These are phyloP conservation scores for Poecilobothrus nobilitatus DNA, from an alignment of 2,888 invertebrate genomes.

Conservation along the genomic window DNA sequence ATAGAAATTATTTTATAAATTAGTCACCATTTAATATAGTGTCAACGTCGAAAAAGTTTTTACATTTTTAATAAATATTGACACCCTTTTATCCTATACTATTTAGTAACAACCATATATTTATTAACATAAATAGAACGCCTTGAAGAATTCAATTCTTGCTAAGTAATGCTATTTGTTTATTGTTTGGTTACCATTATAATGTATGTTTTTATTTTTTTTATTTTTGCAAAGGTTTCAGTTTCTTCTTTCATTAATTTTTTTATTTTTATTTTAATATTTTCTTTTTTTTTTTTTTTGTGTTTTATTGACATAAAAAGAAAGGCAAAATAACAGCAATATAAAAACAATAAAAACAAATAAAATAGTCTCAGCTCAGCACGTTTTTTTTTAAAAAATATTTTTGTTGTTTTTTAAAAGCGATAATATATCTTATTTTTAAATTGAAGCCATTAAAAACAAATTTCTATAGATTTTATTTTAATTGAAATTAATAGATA, in stretches of 20 bases:
- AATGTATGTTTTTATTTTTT: neutral
- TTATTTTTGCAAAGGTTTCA: neutral
- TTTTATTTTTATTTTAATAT: neutral
- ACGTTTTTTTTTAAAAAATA: neutral
- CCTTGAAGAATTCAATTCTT: conserved; percentile 1
- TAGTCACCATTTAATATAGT: too few species aligned
- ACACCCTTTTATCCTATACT: too few species aligned
- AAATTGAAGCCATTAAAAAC: too few species aligned
- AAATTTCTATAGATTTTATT: too few species aligned
- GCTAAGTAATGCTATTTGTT: neutral
- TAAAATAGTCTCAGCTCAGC: neutral
- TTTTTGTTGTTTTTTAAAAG: too few species aligned
- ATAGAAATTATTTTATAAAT: too few species aligned
- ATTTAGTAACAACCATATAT: too few species aligned
- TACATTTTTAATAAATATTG: too few species aligned
- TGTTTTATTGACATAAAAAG: neutral
- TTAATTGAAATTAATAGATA: too few species aligned
- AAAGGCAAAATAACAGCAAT: neutral
- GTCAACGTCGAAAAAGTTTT: too few species aligned
- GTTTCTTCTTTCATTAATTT: neutral
- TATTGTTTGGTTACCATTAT: neutral
- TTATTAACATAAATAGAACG: neutral
- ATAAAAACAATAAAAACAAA: neutral
- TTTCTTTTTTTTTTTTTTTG: neutral
- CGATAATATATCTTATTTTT: too few species aligned